Percentiles rank a stretch among this genome's conserved stretches.
Conservation (phyloP, 2,797 vertebrate genomes). For the Tangara arthus region DNA sequence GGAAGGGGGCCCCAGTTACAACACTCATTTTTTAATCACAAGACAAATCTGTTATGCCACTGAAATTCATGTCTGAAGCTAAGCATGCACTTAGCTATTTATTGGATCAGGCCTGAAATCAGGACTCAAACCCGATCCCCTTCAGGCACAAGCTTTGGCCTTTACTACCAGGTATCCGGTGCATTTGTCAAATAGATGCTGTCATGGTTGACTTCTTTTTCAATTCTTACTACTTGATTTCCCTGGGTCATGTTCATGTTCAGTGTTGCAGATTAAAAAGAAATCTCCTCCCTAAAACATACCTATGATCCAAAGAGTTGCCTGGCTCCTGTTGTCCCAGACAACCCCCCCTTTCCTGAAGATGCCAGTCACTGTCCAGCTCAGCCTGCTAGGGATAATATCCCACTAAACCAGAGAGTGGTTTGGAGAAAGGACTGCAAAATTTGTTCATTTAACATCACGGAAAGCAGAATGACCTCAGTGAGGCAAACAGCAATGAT, state of each 20-base stretch:
- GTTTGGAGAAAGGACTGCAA: conserved; percentile 8
- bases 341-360: background rate
- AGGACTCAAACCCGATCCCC: background rate
- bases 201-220: background rate
- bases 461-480: conserved; percentile 21
- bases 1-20: background rate
- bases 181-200: conserved; percentile 13
- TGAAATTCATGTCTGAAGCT: conserved; percentile 14
- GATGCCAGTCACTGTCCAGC: background rate
- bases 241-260: background rate
- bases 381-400: background rate
- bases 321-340: background rate
- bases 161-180: conserved; percentile 1
- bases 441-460: conserved; percentile 31
- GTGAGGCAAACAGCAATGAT: background rate
- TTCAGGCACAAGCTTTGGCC: background rate
- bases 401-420: background rate
- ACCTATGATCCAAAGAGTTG: background rate
- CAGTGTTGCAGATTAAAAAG: background rate
- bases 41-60: background rate
- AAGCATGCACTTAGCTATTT: background rate
- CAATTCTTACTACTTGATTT: background rate
- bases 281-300: background rate
- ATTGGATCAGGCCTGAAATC: background rate
- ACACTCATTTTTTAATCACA: background rate